Conservation (phyloP, 2,113 vertebrate genomes). For the Amazona vittata region DNA sequence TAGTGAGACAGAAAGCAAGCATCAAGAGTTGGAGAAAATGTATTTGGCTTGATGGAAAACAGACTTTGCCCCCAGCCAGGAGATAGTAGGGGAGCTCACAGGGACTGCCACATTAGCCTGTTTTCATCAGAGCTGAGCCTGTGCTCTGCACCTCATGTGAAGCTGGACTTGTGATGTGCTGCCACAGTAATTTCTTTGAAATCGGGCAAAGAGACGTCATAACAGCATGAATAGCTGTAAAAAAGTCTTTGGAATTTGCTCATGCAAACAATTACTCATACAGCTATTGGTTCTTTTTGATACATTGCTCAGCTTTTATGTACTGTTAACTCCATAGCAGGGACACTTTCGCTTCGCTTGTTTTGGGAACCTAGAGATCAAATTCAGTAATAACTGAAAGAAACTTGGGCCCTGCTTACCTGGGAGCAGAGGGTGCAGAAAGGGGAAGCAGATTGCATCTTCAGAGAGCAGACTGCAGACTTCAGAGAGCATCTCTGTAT, state of each 20-base stretch:
- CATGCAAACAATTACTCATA: background rate
- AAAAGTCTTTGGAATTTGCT: background rate
- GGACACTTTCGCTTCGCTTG: background rate
- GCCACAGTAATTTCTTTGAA: background rate
- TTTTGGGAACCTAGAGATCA: background rate
- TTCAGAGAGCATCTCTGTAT: background rate
- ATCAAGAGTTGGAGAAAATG: background rate
- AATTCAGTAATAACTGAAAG: background rate
- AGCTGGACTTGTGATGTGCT: background rate
- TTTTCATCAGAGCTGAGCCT: background rate
- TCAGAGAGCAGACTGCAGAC: background rate
- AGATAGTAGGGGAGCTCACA: too few species aligned
- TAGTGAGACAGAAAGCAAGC: background rate
- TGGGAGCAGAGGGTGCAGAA: background rate
- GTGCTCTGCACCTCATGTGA: background rate
- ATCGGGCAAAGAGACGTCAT: background rate
- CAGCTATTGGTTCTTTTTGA: background rate
- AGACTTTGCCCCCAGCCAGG: background rate
- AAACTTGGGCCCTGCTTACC: background rate
- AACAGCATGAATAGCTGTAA: background rate
- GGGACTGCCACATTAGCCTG: background rate
- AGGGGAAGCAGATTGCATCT: background rate
- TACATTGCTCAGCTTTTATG: background rate
- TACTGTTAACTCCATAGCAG: background rate
- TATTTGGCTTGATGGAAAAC: background rate